Evolutionary conservation across 2,113 vertebrate species (phyloP), one percentile per base, ranked within the genome.

Genomic region (Pseudolaguvia tuberculata): DNA sequence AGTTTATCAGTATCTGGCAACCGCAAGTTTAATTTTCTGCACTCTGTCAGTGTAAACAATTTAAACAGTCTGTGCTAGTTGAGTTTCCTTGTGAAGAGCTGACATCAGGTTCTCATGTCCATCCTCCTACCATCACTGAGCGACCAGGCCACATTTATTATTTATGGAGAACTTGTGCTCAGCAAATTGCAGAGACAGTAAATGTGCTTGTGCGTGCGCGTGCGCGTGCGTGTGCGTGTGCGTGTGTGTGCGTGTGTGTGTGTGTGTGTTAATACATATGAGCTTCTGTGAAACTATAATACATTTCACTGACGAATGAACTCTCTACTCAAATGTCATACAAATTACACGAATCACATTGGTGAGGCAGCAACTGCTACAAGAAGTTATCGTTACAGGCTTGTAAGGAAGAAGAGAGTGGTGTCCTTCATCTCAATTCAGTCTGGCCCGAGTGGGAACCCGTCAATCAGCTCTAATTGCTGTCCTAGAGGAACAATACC

Each of bases 381-480:
- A 62, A 42, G 51, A 56, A 70, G 73, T 70, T 71, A 52, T 79
- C 69, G 56, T 56, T 69, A 68, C 29, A 62, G 45, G 76, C 72
- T 77, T 63, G 71, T 82, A 73, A 62, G 72, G 72, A 85, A 78
- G 81, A 85, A 81, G 63, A 68, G n/a, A n/a, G n/a, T 76, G 83
- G 79, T 84, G 85, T 83, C 88, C 86, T 94, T 95, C 92, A 93
- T 89, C 85, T 69, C 61, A 72, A 62, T 76, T 68, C 35, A 31
- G 68, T 72, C 80, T 75, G 39, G 81, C 86, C 73, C 74, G 82
- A 82, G 83, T 86, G 91, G 91, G 93, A 93, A 93, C 90, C 91
- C 77, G 93, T 96, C 94, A 94, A 91, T 95, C 94, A 95, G 92
- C 89, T 88, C 90, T 94, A 96, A 94, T 94, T 94, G 91, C 91